phyloP scores from a whole-genome alignment of 2,888 invertebrate species.

The Coleophora flavipennella region DNA sequence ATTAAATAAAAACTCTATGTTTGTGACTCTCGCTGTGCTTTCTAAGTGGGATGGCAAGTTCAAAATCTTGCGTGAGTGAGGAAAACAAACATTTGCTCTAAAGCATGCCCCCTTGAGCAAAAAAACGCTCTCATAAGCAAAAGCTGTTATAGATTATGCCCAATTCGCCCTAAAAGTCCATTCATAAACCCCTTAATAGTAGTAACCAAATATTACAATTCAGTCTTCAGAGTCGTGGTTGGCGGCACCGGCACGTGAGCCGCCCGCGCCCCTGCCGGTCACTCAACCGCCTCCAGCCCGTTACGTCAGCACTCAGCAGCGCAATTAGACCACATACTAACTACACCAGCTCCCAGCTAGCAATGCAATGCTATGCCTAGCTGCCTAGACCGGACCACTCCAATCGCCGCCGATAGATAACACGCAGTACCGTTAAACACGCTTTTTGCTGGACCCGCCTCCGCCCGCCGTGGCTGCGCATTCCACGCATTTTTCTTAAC shows the following conservation, averaged over 20 bases:
- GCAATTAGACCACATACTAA: slow-evolving; percentile 60
- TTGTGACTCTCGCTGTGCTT: no score
- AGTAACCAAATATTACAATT: no score
- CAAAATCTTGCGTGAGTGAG: no score
- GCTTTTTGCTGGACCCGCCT: slow-evolving; percentile 39
- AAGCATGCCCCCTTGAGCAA: no score
- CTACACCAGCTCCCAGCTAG: slow-evolving; percentile 33
- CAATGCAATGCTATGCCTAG: slow-evolving; percentile 36
- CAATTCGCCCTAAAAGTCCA: no score
- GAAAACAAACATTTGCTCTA: no score
- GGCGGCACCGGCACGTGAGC: slow-evolving; percentile 30
- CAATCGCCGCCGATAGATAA: slow-evolving; percentile 43
- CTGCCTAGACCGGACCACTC: slow-evolving; percentile 49
- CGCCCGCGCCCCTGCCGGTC: slow-evolving; percentile 40
- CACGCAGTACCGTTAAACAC: slow-evolving; percentile 60
- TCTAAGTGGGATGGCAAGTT: no score
- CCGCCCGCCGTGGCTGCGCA: slow-evolving; percentile 21
- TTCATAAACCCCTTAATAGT: no score
- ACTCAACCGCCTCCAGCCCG: slow-evolving; percentile 59
- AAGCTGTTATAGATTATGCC: no score
- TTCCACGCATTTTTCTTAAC: slow-evolving; percentile 32
- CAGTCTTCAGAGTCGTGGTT: slow-evolving; percentile 43
- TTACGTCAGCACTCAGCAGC: slow-evolving; percentile 60
- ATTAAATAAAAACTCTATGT: no score
- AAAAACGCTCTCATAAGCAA: no score